Base-by-base conservation (phyloP, 2,113 vertebrate species). In the Hippocampus mohnikei region DNA sequence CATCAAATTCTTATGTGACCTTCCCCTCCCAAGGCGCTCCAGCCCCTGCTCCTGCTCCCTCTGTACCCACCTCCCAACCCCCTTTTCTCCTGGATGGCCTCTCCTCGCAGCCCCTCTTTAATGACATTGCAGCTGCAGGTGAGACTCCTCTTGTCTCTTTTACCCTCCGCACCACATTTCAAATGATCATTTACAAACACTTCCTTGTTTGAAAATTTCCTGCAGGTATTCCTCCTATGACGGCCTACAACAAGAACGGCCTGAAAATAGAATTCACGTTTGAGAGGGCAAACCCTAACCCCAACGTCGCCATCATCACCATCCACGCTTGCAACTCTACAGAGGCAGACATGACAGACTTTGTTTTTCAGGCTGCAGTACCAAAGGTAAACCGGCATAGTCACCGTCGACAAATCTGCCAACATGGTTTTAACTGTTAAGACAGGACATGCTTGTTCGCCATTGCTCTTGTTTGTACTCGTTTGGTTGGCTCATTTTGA, bases 321-420 rank as follows among this genome's bases (percentile, higher is more conserved):
- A 98, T 98, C 91, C 95, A 97, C 74, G 97, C 97, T 85, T 95
- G 94, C 80, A 99, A 99, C 91, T 92, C 94, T 77, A 96, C 95
- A 64, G 97, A 99, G 67, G 88, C 93, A 81, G 97, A 99, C 55
- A 98, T 99, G 96, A 97, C 95, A 29, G 97, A 98, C 66, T 99
- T 99, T 89, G 96, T 99, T 92, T 99, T 99, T 91, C 97, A 99
- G 92, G 97, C 97, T 95, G 97, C 97, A 88, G 97, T 99, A 95
- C 97, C 97, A 98, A 99, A 99, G 97, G 97, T 98, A 92, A 83
- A 77, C 1, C 2, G 56, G 23, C 23, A 2, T 37, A 37, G 33
- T 37, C 33, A 5, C 33, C 33, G 53, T 3, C 21, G 25, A 10
- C 53, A 55, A 9, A 55, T n/a, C 21, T n/a, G n/a, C 21, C 20